Evolutionary conservation across 2,888 invertebrate species (phyloP).

Genomic region (Pilophorus perplexus): DNA sequence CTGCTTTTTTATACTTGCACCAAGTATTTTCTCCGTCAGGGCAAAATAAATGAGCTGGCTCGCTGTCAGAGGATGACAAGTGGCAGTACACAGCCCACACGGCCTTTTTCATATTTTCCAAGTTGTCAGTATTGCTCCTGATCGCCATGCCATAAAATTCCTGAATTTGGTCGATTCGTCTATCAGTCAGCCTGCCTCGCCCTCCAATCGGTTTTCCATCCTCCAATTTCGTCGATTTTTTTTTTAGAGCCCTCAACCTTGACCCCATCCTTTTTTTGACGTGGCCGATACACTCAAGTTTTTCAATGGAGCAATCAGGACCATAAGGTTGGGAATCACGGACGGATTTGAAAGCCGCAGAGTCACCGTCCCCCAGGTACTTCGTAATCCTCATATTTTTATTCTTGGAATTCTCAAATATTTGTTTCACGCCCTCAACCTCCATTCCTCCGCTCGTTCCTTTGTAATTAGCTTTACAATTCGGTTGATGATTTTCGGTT

Average conservation of each 20-base stretch:
- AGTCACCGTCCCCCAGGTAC: conserved; percentile 42
- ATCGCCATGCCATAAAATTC: background rate
- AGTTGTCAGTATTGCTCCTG: background rate
- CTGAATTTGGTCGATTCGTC: background rate
- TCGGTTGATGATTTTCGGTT: background rate
- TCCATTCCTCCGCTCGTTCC: conserved; percentile 30
- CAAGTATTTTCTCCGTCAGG: background rate
- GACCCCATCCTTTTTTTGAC: conserved; percentile 9
- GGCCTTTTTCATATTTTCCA: background rate
- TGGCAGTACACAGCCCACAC: conserved; percentile 1
- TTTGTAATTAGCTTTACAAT: conserved; percentile 20
- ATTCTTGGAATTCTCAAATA: background rate
- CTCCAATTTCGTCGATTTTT: background rate
- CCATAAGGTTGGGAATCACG: conserved; percentile 11
- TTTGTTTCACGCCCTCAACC: background rate
- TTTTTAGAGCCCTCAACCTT: background rate
- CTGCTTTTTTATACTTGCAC: conserved; percentile 15
- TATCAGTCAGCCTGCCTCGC: background rate
- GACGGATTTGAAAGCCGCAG: conserved; percentile 24
- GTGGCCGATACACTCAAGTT: conserved; percentile 20
- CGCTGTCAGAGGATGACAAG: background rate
- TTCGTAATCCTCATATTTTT: conserved; percentile 31
- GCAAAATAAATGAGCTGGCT: background rate
- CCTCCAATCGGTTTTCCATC: background rate
- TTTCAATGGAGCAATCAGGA: background rate